Evolutionary conservation across 2,888 invertebrate genomes (phyloP), one percentile per base, ranked within the genome.

Genomic region (Nudaria mundana): DNA sequence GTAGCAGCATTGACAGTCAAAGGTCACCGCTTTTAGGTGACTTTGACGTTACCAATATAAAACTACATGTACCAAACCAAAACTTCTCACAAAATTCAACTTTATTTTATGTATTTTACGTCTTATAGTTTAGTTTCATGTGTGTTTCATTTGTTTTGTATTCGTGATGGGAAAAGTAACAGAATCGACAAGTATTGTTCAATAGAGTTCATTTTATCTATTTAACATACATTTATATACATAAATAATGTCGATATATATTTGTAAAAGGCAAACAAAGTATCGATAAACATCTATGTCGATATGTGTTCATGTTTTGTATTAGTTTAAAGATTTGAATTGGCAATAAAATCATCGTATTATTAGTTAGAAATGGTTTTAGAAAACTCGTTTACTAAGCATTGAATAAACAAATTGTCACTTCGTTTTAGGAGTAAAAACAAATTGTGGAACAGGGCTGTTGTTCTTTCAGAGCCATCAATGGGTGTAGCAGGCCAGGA

Each of bases 1-100:
- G 60, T 61, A 58, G 46, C 47, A 56, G 62, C 48, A 48, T 55
- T 51, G 30, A 37, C 24, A 57, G 66, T 69, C 66, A 65, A 35
- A 40, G 71, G 66, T 67, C 69, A 64, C 54, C 39, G 65, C 60
- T 71, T 73, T 71, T 69, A 69, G 66, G 63, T 59, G 65, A 65
- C 65, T 60, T 60, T 64, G 48, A 58, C 52, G 56, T 56, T 52
- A 63, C 63, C 57, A 52, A 49, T 25, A 34, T 50, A 51, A 2
- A 18, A 42, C 3, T 49, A 13, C 44, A 30, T 4, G n/a, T 13
- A 3, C 0, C 0, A 34, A 40, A 38, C 0, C 0, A 6, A 30
- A 16, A 0, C 3, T 2, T n/a, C n/a, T 39, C 34, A 10, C 8
- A 7, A 59, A 38, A 30, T 13, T 42, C 12, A 35, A 16, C 37